phyloP scores from a whole-genome alignment of 2,797 vertebrate genomes.

The Allobates femoralis region DNA sequence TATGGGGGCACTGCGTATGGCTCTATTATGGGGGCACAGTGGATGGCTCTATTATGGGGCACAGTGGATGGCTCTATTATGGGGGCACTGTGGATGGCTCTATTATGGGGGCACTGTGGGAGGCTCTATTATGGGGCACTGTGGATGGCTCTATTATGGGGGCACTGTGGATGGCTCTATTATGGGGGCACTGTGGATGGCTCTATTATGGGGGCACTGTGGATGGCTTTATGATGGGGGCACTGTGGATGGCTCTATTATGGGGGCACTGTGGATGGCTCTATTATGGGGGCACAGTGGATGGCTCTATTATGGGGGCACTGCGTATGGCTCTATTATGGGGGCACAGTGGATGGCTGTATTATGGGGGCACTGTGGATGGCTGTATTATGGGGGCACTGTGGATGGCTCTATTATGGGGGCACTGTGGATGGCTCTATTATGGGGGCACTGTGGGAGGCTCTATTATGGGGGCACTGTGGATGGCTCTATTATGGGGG shows the following conservation, averaged over 20 bases:
- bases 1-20: no score
- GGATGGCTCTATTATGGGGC: neutral
- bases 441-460: neutral
- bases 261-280: no score
- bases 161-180: neutral
- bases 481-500: no score
- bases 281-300: no score
- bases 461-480: neutral
- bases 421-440: no score
- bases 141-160: no score
- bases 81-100: neutral
- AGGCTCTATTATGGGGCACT: neutral
- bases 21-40: no score
- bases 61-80: neutral
- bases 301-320: no score
- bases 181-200: neutral
- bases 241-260: neutral
- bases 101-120: neutral
- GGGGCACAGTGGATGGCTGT: no score
- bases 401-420: neutral
- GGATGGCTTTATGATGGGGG: neutral
- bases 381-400: neutral
- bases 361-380: no score
- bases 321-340: no score
- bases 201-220: neutral